These are phyloP conservation scores for Kryptopterus vitreolus DNA, from an alignment of 2,797 vertebrate genomes.

Conservation along the genomic window DNA sequence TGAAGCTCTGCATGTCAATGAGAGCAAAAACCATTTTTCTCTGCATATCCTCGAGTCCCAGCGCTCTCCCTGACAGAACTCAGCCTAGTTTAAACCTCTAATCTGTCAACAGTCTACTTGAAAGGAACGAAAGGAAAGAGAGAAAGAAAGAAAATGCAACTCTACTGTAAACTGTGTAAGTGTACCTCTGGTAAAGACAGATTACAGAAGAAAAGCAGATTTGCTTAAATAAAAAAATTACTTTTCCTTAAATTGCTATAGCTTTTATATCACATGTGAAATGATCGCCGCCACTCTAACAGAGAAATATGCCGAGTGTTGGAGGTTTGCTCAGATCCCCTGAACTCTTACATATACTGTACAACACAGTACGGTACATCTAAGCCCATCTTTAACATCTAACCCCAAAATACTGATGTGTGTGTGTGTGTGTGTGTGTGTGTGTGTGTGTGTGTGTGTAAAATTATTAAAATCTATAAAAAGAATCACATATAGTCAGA, in stretches of 20 bases:
- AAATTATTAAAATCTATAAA: not conserved
- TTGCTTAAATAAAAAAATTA: not conserved
- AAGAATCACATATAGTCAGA: not conserved
- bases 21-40: not conserved
- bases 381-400: not conserved
- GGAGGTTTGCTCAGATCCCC: not conserved
- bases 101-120: not conserved
- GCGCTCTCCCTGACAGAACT: not conserved
- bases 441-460: too few relatives aligned
- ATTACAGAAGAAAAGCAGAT: too few relatives aligned
- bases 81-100: not conserved
- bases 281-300: not conserved
- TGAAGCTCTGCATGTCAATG: slow-evolving; percentile 9
- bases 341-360: not conserved
- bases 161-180: too few relatives aligned
- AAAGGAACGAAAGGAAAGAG: not conserved
- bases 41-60: not conserved
- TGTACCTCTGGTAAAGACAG: too few relatives aligned
- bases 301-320: not conserved
- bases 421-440: too few relatives aligned
- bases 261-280: too few relatives aligned
- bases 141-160: not conserved
- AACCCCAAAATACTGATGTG: not conserved
- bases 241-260: too few relatives aligned
- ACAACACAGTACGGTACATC: too few relatives aligned